Evolutionary conservation across 1,140 invertebrate genomes (phyloP), one percentile per base, ranked within the genome.

Genomic region (Drosophila hydei): DNA sequence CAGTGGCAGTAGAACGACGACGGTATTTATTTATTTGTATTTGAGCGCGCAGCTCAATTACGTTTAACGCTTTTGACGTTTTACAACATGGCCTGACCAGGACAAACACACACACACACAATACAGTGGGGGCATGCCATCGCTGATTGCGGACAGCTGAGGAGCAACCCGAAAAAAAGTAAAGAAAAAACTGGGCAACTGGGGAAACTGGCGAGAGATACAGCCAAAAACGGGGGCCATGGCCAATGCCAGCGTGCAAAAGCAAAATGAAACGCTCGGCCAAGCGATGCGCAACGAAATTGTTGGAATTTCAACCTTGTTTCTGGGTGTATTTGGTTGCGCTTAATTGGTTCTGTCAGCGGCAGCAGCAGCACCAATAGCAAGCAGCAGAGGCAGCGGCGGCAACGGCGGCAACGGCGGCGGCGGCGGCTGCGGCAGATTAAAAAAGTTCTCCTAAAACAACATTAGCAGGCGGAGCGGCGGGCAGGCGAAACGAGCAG

Each of bases 21-120:
- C 58, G 27, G 42, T 79, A 85, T 87, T 87, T 87, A 87, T 87
- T 87, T 87, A 88, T 87, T 87, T 87, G 83, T 87, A 87, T 88
- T 88, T 83, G 83, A 88, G 75, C 78, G 83, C 78, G 84, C 84
- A 88, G 83, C 83, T 88, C 83, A 88, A 88, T 88, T 88, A 88
- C 83, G 78, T 89, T 88, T 83, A 88, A 89, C 83, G 83, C 84
- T 88, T 88, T 88, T 88, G 83, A 88, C 83, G 83, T 88, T 88
- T 88, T 89, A 79, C 79, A 88, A 77, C 75, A 88, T 78, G 51
- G 62, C 79, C 78, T 58, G 65, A 76, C 68, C 52, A 27, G 63
- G 48, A 55, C 43, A 65, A 23, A 55, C 71, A 69, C 48, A 68
- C 60, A 62, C 48, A 47, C 50, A 50, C 61, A 43, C 42, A 25